phyloP scores from a whole-genome alignment of 2,113 vertebrate genomes.

The Microcebus murinus region DNA sequence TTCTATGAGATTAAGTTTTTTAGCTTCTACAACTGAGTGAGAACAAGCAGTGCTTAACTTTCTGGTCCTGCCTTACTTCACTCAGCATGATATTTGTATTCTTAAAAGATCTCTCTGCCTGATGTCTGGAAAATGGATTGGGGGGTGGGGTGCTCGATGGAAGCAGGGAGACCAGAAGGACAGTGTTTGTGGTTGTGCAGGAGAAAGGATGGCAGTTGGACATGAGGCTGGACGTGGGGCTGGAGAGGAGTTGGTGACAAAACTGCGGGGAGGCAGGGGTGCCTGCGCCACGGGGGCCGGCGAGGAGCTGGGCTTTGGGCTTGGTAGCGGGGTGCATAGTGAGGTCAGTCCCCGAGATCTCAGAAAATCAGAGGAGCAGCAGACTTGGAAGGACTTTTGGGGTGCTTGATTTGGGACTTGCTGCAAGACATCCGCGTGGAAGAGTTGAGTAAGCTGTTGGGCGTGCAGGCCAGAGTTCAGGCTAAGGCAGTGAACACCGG shows the following conservation, averaged over 20 bases:
- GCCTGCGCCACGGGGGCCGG: background rate
- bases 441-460: background rate
- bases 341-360: background rate
- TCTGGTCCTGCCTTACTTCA: background rate
- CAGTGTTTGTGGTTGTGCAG: background rate
- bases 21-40: background rate
- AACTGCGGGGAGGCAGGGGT: background rate
- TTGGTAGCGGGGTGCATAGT: background rate
- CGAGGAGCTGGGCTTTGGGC: too few species aligned
- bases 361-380: background rate
- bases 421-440: too few species aligned
- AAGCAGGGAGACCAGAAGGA: background rate
- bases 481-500: background rate
- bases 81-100: background rate
- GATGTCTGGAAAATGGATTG: background rate
- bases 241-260: background rate
- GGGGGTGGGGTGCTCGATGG: too few species aligned
- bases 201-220: background rate
- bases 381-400: background rate
- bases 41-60: background rate
- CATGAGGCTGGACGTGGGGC: accelerated
- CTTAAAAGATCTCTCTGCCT: background rate
- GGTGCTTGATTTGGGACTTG: background rate
- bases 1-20: background rate
- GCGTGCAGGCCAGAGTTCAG: background rate